Evolutionary conservation across 2,888 invertebrate species (phyloP).

Genomic region (Leptogaster cylindrica): DNA sequence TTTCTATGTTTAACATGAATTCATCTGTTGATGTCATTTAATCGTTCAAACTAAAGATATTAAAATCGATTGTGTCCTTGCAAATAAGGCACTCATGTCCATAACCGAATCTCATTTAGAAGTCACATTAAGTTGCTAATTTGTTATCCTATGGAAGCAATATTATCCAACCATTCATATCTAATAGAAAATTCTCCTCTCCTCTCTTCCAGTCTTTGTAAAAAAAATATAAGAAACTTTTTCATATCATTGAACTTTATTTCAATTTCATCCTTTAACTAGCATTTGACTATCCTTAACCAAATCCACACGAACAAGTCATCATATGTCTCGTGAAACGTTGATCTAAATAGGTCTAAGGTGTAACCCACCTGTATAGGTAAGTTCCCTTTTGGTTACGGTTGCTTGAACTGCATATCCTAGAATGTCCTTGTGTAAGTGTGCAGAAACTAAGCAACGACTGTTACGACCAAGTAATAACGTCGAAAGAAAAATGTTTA

Average conservation of each 20-base stretch:
- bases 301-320: background rate
- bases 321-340: background rate
- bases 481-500: background rate
- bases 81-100: no score
- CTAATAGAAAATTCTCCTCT: no score
- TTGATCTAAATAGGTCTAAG: background rate
- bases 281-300: background rate
- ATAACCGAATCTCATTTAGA: no score
- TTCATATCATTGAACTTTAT: conserved; percentile 8
- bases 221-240: no score
- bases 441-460: background rate
- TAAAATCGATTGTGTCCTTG: no score
- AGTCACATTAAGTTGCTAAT: no score
- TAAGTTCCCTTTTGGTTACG: background rate
- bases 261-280: conserved; percentile 10
- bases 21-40: no score
- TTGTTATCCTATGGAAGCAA: no score
- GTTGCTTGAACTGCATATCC: background rate
- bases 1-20: no score
- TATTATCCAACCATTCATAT: no score
- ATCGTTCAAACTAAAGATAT: no score
- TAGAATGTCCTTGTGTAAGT: background rate
- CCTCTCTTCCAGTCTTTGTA: no score
- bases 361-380: background rate
- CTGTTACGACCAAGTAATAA: background rate